Evolutionary conservation across 2,888 invertebrate genomes (phyloP).

Genomic region (Dynastes grantii): DNA sequence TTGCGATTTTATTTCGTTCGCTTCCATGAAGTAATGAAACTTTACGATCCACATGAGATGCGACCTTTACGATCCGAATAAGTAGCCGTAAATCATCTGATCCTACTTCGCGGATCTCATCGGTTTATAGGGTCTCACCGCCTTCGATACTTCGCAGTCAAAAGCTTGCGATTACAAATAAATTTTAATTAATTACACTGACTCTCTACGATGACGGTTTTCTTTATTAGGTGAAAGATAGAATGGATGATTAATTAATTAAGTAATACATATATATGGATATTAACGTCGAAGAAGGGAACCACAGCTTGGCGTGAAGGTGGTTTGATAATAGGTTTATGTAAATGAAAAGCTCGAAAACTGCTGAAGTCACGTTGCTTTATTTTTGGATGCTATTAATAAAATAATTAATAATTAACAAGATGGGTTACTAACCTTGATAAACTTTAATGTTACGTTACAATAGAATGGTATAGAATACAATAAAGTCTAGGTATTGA

Average conservation of each 20-base stretch:
- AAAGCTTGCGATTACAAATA: too few species aligned
- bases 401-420: background rate
- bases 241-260: too few species aligned
- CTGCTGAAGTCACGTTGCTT: slow-evolving; percentile 24
- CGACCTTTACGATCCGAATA: slow-evolving; percentile 32
- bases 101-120: slow-evolving; percentile 9
- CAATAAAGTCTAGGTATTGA: too few species aligned
- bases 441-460: slow-evolving; percentile 3
- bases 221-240: background rate
- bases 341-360: slow-evolving; percentile 23
- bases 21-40: slow-evolving; percentile 45
- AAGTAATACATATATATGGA: background rate
- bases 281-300: background rate
- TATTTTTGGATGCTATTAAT: slow-evolving; percentile 12
- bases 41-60: slow-evolving; percentile 38
- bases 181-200: too few species aligned
- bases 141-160: too few species aligned
- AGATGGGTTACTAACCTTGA: background rate
- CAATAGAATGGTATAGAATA: too few species aligned
- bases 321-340: background rate
- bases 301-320: too few species aligned
- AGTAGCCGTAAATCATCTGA: slow-evolving; percentile 42
- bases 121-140: background rate
- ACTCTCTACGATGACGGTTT: background rate
- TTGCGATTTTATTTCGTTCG: slow-evolving; percentile 25